Percentiles rank a stretch among this genome's conserved stretches.
Conservation (phyloP, 2,888 invertebrate species). For the Drosophila borborema region DNA sequence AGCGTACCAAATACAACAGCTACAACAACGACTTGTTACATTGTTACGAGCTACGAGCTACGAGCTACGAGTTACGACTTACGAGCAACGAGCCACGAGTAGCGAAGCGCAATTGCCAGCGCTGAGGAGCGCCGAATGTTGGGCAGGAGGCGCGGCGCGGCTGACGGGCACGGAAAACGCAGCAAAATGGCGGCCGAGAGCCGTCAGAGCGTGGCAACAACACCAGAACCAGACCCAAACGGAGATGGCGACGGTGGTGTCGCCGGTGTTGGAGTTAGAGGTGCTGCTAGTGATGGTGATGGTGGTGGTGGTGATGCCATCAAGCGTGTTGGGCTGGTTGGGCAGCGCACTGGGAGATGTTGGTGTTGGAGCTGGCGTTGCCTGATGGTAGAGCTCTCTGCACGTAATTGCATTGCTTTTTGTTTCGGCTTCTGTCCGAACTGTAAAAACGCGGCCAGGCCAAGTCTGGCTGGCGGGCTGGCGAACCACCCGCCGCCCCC, state of each 20-base stretch:
- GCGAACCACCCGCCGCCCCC: conserved; percentile 33
- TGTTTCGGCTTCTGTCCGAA: conserved; percentile 39
- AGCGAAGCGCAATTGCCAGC: conserved; percentile 59
- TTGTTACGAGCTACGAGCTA: conserved; percentile 50
- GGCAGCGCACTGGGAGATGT: conserved; percentile 47
- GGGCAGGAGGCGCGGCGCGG: conserved; percentile 6
- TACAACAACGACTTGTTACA: conserved; percentile 51
- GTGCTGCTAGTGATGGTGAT: conserved; percentile 25
- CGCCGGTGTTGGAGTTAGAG: conserved; percentile 27
- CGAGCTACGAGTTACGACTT: no score
- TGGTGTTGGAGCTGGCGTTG: conserved; percentile 42
- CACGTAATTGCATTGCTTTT: conserved; percentile 68
- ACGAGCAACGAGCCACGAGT: conserved; percentile 14
- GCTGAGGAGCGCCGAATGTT: conserved; percentile 1
- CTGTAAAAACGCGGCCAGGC: conserved; percentile 55
- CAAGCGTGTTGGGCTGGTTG: conserved; percentile 73
- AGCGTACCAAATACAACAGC: conserved; percentile 23
- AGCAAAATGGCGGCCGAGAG: conserved; percentile 72
- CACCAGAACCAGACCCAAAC: conserved; percentile 37
- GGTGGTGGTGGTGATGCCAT: conserved; percentile 61
- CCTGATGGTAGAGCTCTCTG: conserved; percentile 37
- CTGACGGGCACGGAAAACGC: conserved; percentile 49
- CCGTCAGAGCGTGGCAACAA: conserved; percentile 78
- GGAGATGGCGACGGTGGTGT: conserved; percentile 1
- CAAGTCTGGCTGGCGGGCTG: conserved; percentile 18